These are phyloP conservation scores for Passer domesticus DNA, from an alignment of 2,113 vertebrate species.

Conservation along the genomic window DNA sequence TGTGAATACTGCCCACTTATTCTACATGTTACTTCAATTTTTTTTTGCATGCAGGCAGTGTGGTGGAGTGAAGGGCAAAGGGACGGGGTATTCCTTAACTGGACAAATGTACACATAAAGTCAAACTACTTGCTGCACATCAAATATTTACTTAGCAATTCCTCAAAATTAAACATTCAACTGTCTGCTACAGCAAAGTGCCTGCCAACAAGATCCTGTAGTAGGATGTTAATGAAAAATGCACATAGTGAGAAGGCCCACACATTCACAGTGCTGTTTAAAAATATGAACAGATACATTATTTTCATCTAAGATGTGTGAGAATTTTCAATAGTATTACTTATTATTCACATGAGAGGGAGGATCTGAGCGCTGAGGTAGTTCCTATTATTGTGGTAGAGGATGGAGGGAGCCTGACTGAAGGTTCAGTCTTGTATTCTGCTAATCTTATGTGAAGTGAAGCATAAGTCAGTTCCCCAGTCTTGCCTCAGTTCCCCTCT, in stretches of 20 bases:
- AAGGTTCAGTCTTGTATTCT: background rate
- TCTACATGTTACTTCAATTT: background rate
- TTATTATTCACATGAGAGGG: background rate
- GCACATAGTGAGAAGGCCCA: slow-evolving; percentile 8
- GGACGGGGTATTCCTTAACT: background rate
- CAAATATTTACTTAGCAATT: slow-evolving; percentile 11
- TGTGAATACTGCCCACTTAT: background rate
- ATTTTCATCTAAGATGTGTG: background rate
- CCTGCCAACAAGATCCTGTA: background rate
- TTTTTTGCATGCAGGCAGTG: background rate
- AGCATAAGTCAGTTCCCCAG: background rate
- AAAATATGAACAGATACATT: slow-evolving; percentile 38
- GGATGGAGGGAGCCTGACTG: background rate
- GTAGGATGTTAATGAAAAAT: slow-evolving; percentile 4
- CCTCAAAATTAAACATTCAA: slow-evolving; percentile 12
- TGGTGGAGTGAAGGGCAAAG: background rate
- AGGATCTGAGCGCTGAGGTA: background rate
- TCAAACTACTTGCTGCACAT: background rate
- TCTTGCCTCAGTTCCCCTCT: background rate
- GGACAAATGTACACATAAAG: background rate
- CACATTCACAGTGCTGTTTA: slow-evolving; percentile 14
- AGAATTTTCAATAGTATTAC: background rate
- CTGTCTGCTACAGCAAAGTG: background rate
- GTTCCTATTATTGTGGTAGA: background rate
- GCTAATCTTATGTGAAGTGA: background rate